Percentiles rank a stretch among this genome's conserved stretches.
These are phyloP conservation scores for Hyperoodon ampullatus DNA, from an alignment of 2,113 vertebrate genomes.

Conservation along the genomic window DNA sequence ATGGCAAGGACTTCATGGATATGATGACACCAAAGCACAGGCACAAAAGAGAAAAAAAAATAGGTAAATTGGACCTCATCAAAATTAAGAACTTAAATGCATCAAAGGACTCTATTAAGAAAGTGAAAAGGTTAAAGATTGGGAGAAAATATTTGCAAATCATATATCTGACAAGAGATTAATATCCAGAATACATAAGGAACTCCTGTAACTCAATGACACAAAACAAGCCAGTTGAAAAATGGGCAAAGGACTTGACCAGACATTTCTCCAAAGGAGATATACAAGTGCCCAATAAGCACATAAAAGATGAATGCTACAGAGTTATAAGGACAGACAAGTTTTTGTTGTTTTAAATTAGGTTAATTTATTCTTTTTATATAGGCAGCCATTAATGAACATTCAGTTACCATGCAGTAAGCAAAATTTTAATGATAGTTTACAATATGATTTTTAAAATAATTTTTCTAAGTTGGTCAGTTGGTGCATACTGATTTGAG, in stretches of 20 bases:
- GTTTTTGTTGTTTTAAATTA: background rate
- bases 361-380: background rate
- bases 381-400: background rate
- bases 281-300: background rate
- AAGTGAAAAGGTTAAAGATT: background rate
- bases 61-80: background rate
- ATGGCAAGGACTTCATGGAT: background rate
- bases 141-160: background rate
- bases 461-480: background rate
- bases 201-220: background rate
- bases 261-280: background rate
- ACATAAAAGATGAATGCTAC: background rate
- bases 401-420: background rate
- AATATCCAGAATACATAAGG: background rate
- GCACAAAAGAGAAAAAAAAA: background rate
- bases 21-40: background rate
- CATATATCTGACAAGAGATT: background rate
- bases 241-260: background rate
- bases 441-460: background rate
- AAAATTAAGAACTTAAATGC: background rate
- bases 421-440: constrained; percentile 34
- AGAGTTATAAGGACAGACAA: background rate
- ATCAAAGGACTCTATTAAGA: background rate
- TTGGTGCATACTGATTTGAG: background rate
- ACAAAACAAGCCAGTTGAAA: background rate